phyloP scores from a whole-genome alignment of 2,888 invertebrate genomes.

The Standfussiana lucernea region DNA sequence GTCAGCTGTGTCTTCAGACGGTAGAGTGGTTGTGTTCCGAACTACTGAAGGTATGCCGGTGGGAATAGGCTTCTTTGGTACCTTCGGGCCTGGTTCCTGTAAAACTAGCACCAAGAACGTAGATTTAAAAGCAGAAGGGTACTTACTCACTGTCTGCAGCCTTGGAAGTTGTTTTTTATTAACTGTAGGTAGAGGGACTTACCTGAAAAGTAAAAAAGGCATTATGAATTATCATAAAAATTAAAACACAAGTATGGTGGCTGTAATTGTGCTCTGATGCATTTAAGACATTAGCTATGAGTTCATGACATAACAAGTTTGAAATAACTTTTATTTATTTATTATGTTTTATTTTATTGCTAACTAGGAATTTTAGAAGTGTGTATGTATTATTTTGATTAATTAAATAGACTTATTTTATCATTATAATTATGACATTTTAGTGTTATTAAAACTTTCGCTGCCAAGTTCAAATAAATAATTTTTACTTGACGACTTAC shows the following conservation, averaged over 20 bases:
- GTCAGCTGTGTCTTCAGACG: not conserved
- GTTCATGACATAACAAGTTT: not conserved
- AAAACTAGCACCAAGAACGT: not conserved
- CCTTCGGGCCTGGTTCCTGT: not conserved
- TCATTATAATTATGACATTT: not conserved
- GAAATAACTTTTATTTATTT: not conserved
- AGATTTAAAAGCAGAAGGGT: not conserved
- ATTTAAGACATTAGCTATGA: not conserved
- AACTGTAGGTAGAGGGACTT: conserved; percentile 15
- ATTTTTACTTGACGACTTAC: too few species aligned
- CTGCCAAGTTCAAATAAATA: too few species aligned
- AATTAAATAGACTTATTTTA: not conserved
- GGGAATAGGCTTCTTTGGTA: not conserved
- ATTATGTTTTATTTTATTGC: not conserved
- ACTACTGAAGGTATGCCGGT: not conserved
- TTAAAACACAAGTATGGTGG: not conserved
- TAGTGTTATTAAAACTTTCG: too few species aligned
- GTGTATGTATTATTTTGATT: not conserved
- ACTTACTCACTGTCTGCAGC: conserved; percentile 9
- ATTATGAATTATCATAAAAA: not conserved
- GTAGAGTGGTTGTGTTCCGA: not conserved
- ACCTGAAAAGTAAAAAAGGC: conserved; percentile 35
- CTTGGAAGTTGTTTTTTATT: too few species aligned
- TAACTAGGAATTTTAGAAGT: not conserved
- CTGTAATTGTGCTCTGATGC: not conserved